phyloP scores from a whole-genome alignment of 2,888 invertebrate species.

The Cheilosia variabilis region DNA sequence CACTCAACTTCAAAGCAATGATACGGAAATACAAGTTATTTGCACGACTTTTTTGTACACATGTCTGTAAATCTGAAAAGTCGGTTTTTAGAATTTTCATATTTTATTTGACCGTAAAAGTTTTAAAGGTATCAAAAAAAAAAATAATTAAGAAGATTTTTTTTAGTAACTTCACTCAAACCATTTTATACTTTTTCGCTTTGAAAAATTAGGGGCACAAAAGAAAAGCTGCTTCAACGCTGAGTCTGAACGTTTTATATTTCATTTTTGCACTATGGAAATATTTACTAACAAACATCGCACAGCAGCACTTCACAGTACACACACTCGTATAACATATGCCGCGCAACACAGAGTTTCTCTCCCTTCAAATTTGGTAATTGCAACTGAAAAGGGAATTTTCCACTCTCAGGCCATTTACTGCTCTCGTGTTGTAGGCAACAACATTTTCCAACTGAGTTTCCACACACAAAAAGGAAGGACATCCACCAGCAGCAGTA shows the following conservation, averaged over 20 bases:
- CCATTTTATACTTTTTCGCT: slow-evolving; percentile 37
- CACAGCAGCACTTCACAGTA: background rate
- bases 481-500: slow-evolving; percentile 44
- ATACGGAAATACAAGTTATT: no score
- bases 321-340: slow-evolving; percentile 45
- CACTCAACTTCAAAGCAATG: no score
- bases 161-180: slow-evolving; percentile 62
- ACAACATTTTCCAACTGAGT: slow-evolving; percentile 61
- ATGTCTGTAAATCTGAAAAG: no score
- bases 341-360: slow-evolving; percentile 43
- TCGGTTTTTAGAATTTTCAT: slow-evolving; percentile 5
- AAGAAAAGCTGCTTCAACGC: slow-evolving; percentile 46
- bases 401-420: slow-evolving; percentile 65
- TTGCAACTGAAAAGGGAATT: slow-evolving; percentile 69
- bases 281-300: slow-evolving; percentile 68
- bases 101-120: slow-evolving; percentile 36
- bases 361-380: slow-evolving; percentile 67
- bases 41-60: background rate
- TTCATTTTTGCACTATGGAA: slow-evolving; percentile 60
- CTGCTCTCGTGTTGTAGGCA: slow-evolving; percentile 50
- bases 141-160: no score
- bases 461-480: slow-evolving; percentile 51
- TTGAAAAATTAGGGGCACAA: slow-evolving; percentile 53
- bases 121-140: slow-evolving; percentile 12
- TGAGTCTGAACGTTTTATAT: slow-evolving; percentile 49